Base-by-base conservation (phyloP, 2,888 invertebrate species). In the Athalia rosae region DNA sequence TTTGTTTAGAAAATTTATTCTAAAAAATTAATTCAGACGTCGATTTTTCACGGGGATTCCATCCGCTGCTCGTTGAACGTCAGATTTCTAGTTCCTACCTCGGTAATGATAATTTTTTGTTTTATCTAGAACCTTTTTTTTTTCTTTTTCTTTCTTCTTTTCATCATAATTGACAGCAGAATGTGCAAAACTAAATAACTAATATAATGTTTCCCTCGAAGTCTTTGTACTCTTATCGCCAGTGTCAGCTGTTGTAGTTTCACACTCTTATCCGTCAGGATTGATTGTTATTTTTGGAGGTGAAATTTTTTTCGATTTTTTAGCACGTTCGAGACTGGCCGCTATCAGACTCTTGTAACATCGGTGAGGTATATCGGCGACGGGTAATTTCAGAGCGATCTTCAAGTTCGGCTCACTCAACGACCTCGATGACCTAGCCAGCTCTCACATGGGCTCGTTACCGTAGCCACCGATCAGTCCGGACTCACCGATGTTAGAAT, bases 401-500 rank as follows among this genome's bases (percentile, higher is more conserved):
- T 74, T 74, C 15, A 77, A 63, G 73, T 59, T 86, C 1, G 87
- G 87, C 80, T 88, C 88, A 79, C 88, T 89, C 61, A 84, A 84
- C 58, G 71, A 71, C 45, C 71, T 71, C 45, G 71, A 71, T 71
- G 87, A 85, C 69, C 81, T 85, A 61, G 79, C 85, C 78, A 85
- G 83, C 78, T 83, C 85, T 89, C 87, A 88, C 83, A 88, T 89
- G 71, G 84, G 74, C 78, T 87, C 86, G 4, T 83, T 80, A 8
- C 83, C 80, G 76, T 84, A 83, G n/a, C 83, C 81, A 11, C 83
- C 78, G 5, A 85, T 81, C 50, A 87, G 79, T 11, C 84, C 82
- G 3, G 85, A 82, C 56, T 88, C 89, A 0, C 82, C 86, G 15
- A 87, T 63, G 71, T 85, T 87, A 4, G 89, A 87, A 15, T 93